These are phyloP conservation scores for Neoscelio sp. DNA, from an alignment of 2,888 invertebrate species.

Conservation along the genomic window DNA sequence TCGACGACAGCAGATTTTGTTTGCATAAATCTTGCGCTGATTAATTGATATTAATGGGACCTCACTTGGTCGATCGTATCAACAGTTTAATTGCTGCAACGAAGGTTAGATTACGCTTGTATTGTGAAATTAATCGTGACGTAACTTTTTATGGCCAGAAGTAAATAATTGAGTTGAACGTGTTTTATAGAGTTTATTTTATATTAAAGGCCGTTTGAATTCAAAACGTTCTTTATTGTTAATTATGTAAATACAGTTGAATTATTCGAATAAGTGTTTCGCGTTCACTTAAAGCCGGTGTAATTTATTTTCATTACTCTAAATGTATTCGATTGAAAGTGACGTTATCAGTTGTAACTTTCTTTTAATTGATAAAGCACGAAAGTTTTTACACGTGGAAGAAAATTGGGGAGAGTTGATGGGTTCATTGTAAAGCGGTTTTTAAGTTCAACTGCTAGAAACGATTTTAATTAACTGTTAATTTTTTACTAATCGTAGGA, in stretches of 20 bases:
- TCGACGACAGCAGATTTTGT: neutral
- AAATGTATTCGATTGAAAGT: conserved; percentile 38
- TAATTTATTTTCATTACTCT: conserved; percentile 43
- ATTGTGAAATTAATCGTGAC: conserved; percentile 12
- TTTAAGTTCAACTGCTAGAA: no score
- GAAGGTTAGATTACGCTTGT: conserved; percentile 14
- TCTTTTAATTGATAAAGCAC: conserved; percentile 37
- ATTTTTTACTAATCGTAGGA: no score
- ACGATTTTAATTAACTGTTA: no score
- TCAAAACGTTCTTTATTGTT: conserved; percentile 20
- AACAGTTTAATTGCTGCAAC: conserved; percentile 10
- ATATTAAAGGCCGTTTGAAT: conserved; percentile 5
- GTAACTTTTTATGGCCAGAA: conserved; percentile 6
- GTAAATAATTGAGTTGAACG: conserved; percentile 9
- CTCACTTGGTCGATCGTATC: conserved; percentile 6
- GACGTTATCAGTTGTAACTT: conserved; percentile 44
- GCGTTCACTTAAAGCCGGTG: conserved; percentile 21
- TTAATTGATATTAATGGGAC: conserved; percentile 30
- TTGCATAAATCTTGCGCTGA: conserved; percentile 16
- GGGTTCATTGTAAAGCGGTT: no score
- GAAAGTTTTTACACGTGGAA: neutral
- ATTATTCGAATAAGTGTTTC: conserved; percentile 32
- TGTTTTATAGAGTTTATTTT: conserved; percentile 15
- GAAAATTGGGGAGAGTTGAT: neutral
- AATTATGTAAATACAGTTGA: conserved; percentile 30